Evolutionary conservation across 1,140 invertebrate species (phyloP), one percentile per base, ranked within the genome.

Genomic region (Diabrotica virgifera): DNA sequence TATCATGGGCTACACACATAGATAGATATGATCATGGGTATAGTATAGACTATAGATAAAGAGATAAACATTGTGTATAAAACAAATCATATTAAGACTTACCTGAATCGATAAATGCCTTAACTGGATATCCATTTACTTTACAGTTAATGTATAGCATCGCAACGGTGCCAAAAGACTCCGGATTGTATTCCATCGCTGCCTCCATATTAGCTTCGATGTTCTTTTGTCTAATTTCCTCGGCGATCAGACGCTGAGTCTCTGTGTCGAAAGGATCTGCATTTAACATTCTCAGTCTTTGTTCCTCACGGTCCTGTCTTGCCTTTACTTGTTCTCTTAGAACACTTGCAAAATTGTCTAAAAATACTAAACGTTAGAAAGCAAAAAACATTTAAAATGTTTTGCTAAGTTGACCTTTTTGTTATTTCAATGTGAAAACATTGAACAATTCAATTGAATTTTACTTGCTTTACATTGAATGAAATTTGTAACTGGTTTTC

Each of bases 141-240:
- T 89, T 90, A 76, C 94, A 96, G 78, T 96, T 93, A 61, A 99
- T 96, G 76, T 98, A 99, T 50, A 99, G 84, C 96, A 99, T 99
- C 10, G 93, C 88, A 52, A 99, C 96, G 12, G 94, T 95, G 55
- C 95, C 97, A 82, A 98, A 99, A 13, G 93, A 96, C 80, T 99
- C 96, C 0, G 97, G 97, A 82, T 96, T 96, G 77, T 94, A 96
- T 77, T 99, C 96, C 87, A 99, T 97, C 0, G 96, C 97, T 0
- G 94, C 94, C 76, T 98, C 95, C 96, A 98, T 99, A 78, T 98
- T 98, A 0, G 93, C 93, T 82, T 98, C 95, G 64, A 98, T 96
- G 80, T 98, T 98, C 77, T 97, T 95, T 74, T 95, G 91, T 71
- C 89, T 86, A 63, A 98, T 98, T 83, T 97, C 94, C 77, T 97